A percentile compares a stretch with the other conserved stretches of the same genome.
Conservation (phyloP, 2,888 invertebrate species). For the Drosophila anomelani region DNA sequence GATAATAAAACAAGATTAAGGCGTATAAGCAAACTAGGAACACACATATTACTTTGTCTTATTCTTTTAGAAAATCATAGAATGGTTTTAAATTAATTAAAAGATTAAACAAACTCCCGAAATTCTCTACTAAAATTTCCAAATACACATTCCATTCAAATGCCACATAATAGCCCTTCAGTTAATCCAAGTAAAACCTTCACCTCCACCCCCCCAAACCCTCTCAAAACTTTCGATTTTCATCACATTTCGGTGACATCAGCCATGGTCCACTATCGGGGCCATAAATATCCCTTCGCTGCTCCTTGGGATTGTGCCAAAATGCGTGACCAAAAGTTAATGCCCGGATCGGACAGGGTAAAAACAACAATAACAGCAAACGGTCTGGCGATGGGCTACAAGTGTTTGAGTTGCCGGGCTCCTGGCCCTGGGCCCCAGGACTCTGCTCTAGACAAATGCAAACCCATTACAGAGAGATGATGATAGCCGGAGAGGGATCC, state of each 20-base stretch:
- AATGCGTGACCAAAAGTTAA: slow-evolving; percentile 38
- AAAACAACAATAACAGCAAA: slow-evolving; percentile 37
- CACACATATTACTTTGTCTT: not conserved
- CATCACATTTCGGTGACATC: slow-evolving; percentile 7
- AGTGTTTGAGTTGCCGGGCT: slow-evolving; percentile 56
- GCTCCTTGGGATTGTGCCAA: not conserved
- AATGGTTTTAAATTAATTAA: not conserved
- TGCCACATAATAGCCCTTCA: not conserved
- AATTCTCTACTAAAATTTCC: not conserved
- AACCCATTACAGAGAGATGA: slow-evolving; percentile 48
- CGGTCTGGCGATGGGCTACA: slow-evolving; percentile 57
- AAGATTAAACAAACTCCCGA: not conserved
- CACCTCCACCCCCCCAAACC: not conserved
- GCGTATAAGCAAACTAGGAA: not conserved
- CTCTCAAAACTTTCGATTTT: slow-evolving; percentile 2
- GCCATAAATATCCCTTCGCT: slow-evolving; percentile 10
- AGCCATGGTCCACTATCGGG: not conserved
- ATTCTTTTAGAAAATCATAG: not conserved
- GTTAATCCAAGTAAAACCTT: not conserved
- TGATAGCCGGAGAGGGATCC: slow-evolving; percentile 17
- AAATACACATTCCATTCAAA: not conserved
- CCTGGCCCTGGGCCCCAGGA: slow-evolving; percentile 2
- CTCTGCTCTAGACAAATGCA: slow-evolving; percentile 50
- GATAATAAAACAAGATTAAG: not conserved
- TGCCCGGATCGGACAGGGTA: slow-evolving; percentile 33